Evolutionary conservation across 2,797 vertebrate genomes (phyloP).

Genomic region (Bucorvus abyssinicus): DNA sequence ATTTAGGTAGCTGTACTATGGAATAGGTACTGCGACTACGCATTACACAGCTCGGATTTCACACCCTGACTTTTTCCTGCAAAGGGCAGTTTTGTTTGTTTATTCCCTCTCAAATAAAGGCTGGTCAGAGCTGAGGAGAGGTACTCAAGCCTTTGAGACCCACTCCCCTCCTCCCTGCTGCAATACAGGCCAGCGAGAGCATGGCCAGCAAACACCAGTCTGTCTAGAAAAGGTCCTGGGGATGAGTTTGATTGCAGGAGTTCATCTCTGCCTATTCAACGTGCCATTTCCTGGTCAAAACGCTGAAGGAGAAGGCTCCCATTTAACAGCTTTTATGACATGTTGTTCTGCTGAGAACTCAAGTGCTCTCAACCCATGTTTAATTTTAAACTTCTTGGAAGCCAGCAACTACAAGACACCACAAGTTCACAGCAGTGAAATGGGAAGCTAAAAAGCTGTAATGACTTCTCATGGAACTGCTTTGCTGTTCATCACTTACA

Average conservation of each 20-base stretch:
- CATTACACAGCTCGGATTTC: background rate
- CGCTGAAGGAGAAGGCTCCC: background rate
- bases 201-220: background rate
- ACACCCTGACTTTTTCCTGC: background rate
- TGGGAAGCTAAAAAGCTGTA: background rate
- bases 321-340: background rate
- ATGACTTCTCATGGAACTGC: background rate
- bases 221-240: background rate
- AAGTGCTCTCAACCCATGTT: background rate
- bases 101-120: background rate
- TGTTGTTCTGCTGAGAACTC: background rate
- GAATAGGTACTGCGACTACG: background rate
- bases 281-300: background rate
- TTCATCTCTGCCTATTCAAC: background rate
- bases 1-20: background rate
- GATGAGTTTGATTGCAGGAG: background rate
- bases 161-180: background rate
- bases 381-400: background rate
- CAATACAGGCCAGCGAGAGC: background rate
- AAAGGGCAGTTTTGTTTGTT: slow-evolving; percentile 9
- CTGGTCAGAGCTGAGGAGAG: background rate
- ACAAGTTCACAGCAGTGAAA: background rate
- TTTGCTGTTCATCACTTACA: background rate
- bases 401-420: background rate
- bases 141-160: background rate